Evolutionary conservation across 2,888 invertebrate genomes (phyloP).

Genomic region (Euplagia quadripunctaria): DNA sequence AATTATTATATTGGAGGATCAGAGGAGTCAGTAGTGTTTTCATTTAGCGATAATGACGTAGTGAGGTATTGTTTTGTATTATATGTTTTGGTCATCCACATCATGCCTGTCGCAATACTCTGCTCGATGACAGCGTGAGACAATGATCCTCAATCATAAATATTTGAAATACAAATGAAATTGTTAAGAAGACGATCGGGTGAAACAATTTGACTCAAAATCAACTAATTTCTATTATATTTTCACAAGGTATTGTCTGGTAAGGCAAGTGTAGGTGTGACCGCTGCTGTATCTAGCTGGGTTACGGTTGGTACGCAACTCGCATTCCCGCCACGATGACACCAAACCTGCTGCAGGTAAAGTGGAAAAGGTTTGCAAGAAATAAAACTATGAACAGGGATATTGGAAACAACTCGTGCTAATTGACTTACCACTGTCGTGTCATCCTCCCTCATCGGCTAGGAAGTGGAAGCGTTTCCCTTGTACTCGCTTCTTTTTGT

Average conservation of each 20-base stretch:
- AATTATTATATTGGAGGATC: constrained; percentile 78
- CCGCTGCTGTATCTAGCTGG: constrained; percentile 81
- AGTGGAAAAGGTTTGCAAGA: constrained; percentile 84
- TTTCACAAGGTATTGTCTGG: constrained; percentile 87
- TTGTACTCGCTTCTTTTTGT: constrained; percentile 54
- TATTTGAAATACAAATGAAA: constrained; percentile 70
- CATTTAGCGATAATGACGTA: constrained; percentile 76
- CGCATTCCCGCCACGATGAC: constrained; percentile 77
- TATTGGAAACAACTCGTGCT: constrained; percentile 75
- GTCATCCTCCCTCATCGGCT: constrained; percentile 79
- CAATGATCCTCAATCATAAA: constrained; percentile 79
- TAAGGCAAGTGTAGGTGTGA: constrained; percentile 86
- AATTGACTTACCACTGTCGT: constrained; percentile 79
- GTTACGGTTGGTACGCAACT: constrained; percentile 81
- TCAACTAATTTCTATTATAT: constrained; percentile 87
- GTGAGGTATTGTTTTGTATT: constrained; percentile 69
- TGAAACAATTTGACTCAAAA: constrained; percentile 82
- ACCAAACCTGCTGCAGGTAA: constrained; percentile 79
- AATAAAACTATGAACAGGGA: constrained; percentile 74
- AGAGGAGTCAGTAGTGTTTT: constrained; percentile 71
- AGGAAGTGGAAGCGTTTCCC: constrained; percentile 84
- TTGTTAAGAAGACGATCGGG: constrained; percentile 71
- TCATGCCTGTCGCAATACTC: constrained; percentile 71
- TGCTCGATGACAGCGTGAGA: constrained; percentile 75
- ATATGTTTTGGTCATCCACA: constrained; percentile 75